phyloP scores from a whole-genome alignment of 2,113 vertebrate genomes.

The human (Homo sapiens) region DNA sequence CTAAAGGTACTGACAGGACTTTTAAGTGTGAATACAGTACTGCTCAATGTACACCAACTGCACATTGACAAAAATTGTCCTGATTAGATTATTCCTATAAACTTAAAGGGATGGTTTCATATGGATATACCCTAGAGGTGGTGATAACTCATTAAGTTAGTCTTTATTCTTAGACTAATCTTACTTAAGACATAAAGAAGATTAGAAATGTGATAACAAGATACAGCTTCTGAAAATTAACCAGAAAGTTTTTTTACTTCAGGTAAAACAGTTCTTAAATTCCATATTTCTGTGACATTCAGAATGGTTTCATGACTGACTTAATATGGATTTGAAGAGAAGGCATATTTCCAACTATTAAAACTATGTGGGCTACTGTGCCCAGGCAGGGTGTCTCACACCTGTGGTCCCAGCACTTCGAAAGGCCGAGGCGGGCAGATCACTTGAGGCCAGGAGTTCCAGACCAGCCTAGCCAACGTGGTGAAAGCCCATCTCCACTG shows the following conservation, averaged over 20 bases:
- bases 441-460: too few species aligned
- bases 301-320: neutral
- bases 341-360: neutral
- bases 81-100: constrained; percentile 4
- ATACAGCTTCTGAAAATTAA: neutral
- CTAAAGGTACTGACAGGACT: neutral
- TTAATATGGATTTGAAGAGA: neutral
- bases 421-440: too few species aligned
- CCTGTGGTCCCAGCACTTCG: too few species aligned
- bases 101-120: neutral
- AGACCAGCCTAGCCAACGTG: too few species aligned
- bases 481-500: too few species aligned
- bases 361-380: neutral
- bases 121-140: neutral
- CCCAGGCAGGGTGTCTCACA: too few species aligned
- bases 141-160: neutral
- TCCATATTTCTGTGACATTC: neutral
- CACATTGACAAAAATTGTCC: neutral
- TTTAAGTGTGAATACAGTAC: neutral
- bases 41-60: neutral
- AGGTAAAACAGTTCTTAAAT: neutral
- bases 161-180: neutral
- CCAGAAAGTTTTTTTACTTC: neutral
- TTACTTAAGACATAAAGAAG: constrained; percentile 16
- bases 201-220: neutral